Base-by-base conservation (phyloP, 2,113 vertebrate genomes). In the Oncorhynchus kisutch region DNA sequence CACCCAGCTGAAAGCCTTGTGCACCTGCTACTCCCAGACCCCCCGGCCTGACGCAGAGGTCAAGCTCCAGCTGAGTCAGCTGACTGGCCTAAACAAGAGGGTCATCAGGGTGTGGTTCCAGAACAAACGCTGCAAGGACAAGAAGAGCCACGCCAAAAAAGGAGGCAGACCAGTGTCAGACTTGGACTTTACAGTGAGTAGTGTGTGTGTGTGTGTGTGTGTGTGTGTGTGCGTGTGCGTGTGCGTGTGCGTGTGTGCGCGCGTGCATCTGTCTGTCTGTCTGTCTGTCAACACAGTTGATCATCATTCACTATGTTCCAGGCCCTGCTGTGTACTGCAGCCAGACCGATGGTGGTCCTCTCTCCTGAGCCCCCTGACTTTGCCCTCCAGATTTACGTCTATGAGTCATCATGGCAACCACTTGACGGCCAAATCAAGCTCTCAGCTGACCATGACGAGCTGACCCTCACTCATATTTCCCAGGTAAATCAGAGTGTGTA, bases 51-150 rank as follows among this genome's bases (percentile, higher is more conserved):
- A 83, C 69, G 31, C 69, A 1, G 16, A 9, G 24, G 75, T 59
- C 45, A 77, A 85, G 54, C 64, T 73, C 2, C 67, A 34, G 14
- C 77, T 59, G 45, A 29, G 34, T 27, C 70, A 51, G 62, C 29
- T 78, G 59, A 78, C 71, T 12, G 54, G 70, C 57, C 75, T 85
- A 69, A 72, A 75, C 51, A 49, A 65, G 5, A 62, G 51, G 45
- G 75, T 83, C 75, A 80, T 71, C 65, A 20, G 72, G 7, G 73
- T 78, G 34, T 75, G 78, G 80, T 81, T 82, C 70, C 75, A 76
- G 74, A 81, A 70, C 79, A 72, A 79, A 57, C 81, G 73, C 67
- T 67, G 25, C 49, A 75, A 75, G 77, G 78, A 80, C 70, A 80
- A 82, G 65, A 76, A 72, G 67, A 74, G 27, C 31, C 66, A 0